phyloP scores from a whole-genome alignment of 2,797 vertebrate genomes.

The Poeciliopsis gracilis region DNA sequence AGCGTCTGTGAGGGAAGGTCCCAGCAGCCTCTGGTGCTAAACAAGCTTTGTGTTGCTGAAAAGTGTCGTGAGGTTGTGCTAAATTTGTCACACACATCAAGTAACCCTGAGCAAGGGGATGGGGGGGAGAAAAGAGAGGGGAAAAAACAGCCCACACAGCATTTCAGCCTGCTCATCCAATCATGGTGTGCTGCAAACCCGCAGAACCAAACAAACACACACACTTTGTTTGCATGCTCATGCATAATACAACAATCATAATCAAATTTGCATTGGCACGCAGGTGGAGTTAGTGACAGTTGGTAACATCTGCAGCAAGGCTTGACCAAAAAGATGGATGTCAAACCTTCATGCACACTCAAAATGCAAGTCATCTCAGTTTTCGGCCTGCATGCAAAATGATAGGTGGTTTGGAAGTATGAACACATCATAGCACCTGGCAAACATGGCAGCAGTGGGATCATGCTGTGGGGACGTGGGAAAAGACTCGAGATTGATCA shows the following conservation, averaged over 20 bases:
- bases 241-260: conserved; percentile 14
- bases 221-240: conserved; percentile 27
- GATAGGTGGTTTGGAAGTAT: conserved; percentile 31
- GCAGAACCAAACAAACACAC: conserved; percentile 17
- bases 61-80: conserved; percentile 36
- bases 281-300: conserved; percentile 2
- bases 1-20: conserved; percentile 46
- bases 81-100: conserved; percentile 37
- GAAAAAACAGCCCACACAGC: conserved; percentile 50
- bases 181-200: conserved; percentile 28
- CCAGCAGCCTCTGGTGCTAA: conserved; percentile 47
- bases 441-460: neutral
- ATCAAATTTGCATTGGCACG: conserved; percentile 7
- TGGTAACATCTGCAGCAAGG: conserved; percentile 12
- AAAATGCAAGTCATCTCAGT: neutral
- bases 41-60: conserved; percentile 41
- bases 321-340: conserved; percentile 31
- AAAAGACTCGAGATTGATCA: neutral
- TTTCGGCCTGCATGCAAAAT: conserved; percentile 24
- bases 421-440: neutral
- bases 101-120: conserved; percentile 28
- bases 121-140: neutral
- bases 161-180: conserved; percentile 42
- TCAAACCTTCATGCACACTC: conserved; percentile 26
- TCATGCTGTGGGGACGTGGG: neutral